Evolutionary conservation across 2,797 vertebrate species (phyloP).

Genomic region (Paguma larvata): DNA sequence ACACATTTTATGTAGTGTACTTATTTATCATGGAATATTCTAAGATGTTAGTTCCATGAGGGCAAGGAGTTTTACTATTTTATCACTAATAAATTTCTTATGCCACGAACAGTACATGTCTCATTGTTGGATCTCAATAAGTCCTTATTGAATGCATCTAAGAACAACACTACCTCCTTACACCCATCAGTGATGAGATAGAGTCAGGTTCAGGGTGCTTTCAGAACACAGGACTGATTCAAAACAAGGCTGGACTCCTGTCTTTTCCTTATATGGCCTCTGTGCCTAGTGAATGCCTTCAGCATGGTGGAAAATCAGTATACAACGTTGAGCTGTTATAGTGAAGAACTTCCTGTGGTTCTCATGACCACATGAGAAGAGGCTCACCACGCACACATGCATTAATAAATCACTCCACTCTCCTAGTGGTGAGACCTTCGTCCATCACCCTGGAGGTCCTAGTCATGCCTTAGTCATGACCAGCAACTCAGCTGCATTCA

Average conservation of each 20-base stretch:
- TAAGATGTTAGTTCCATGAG: not conserved
- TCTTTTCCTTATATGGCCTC: not conserved
- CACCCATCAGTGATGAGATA: not conserved
- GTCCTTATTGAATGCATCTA: not conserved
- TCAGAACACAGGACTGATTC: not conserved
- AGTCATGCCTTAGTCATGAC: not conserved
- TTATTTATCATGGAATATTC: not conserved
- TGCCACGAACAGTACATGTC: not conserved
- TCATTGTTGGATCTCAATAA: not conserved
- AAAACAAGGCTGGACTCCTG: not conserved
- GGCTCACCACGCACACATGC: not conserved
- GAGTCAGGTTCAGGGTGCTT: not conserved
- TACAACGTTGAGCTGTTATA: not conserved
- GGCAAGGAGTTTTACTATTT: not conserved
- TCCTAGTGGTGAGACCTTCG: not conserved
- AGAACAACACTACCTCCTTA: not conserved
- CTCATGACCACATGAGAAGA: not conserved
- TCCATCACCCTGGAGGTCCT: not conserved
- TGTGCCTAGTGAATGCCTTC: not conserved
- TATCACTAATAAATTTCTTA: not conserved
- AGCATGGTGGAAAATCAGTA: not conserved
- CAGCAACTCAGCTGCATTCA: not conserved
- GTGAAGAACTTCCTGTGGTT: not conserved
- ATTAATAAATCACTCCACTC: not conserved
- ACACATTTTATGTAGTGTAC: not conserved